Percentiles rank a stretch among this genome's conserved stretches.
Evolutionary conservation across 2,888 invertebrate species (phyloP).

Genomic region (Baccha elongata): DNA sequence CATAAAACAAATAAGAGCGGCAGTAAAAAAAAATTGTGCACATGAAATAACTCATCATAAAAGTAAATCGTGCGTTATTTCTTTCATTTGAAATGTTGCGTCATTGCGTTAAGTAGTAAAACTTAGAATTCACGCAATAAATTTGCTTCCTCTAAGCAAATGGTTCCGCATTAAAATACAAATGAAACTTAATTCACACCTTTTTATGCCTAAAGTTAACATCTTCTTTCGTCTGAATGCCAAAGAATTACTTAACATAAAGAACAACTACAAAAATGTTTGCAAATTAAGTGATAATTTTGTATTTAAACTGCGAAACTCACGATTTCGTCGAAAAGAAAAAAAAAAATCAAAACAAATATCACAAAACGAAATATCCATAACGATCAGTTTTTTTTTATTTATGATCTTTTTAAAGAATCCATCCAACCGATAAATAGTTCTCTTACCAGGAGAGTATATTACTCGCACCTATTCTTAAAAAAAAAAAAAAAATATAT

Average conservation of each 20-base stretch:
- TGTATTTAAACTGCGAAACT: constrained; percentile 36
- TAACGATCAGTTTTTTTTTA: constrained; percentile 19
- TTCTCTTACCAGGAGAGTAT: constrained; percentile 14
- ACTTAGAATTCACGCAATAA: constrained; percentile 22
- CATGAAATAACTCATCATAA: constrained; percentile 3
- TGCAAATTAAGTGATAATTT: constrained; percentile 47
- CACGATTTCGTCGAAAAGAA: constrained; percentile 22
- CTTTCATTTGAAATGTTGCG: constrained; percentile 23
- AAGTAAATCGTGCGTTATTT: constrained; percentile 23
- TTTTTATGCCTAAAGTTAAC: constrained; percentile 19
- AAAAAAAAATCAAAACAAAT: too few relatives aligned
- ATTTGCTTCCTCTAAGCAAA: constrained; percentile 12
- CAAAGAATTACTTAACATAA: not conserved
- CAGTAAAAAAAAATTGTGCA: constrained; percentile 3
- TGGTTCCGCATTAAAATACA: constrained; percentile 24
- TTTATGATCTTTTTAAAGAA: constrained; percentile 25
- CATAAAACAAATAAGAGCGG: not conserved
- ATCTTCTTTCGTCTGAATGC: not conserved
- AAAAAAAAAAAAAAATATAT: constrained; percentile 4
- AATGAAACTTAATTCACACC: constrained; percentile 34
- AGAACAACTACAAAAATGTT: constrained; percentile 2
- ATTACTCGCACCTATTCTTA: not conserved
- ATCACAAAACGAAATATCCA: too few relatives aligned
- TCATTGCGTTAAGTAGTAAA: constrained; percentile 29
- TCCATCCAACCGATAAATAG: not conserved